Base-by-base conservation (phyloP, 2,888 invertebrate genomes). In the Byasa hedistus region DNA sequence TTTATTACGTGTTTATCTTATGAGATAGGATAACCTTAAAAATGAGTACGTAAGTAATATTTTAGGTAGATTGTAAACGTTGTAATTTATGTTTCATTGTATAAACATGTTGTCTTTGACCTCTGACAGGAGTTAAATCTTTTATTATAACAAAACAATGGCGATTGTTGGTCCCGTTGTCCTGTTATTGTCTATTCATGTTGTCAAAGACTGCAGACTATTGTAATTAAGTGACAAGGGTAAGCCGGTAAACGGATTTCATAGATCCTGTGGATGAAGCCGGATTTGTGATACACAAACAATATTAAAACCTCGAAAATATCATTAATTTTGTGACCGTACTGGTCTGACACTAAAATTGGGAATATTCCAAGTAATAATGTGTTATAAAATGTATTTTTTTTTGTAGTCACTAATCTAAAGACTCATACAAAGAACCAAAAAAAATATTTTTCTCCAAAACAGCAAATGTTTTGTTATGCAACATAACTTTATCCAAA, bases 121-220 rank as follows among this genome's bases (percentile, higher is more conserved):
- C 22, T 54, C 12, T 54, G 22, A 54, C 52, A 54, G 52, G 52
- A 54, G 52, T 54, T 12, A 23, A 54, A 54, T 22, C 52, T 54
- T 54, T 54, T 54, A 54, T 54, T 54, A 54, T n/a, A 2, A 54
- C 52, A 54, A n/a, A 54, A 54, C 52, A 54, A 54, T 54, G 52
- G 52, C 22, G 52, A 54, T 22, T 54, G 52, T 55, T 61, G 23
- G 51, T 39, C 17, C 54, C 24, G 61, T 61, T 19, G 61, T 61
- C 54, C 54, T 61, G 36, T 39, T 55, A 39, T 61, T 61, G 61
- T 61, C 61, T 61, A 55, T 61, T 61, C 54, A 61, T 61, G 54
- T 61, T 61, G 32, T 39, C 36, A 54, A 22, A 19, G 27, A 48
- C 60, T 48, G 48, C 48, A 51, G 60, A 15, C 39, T 61, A 61